phyloP scores from a whole-genome alignment of 2,797 vertebrate genomes.

The Syngnathus acus region DNA sequence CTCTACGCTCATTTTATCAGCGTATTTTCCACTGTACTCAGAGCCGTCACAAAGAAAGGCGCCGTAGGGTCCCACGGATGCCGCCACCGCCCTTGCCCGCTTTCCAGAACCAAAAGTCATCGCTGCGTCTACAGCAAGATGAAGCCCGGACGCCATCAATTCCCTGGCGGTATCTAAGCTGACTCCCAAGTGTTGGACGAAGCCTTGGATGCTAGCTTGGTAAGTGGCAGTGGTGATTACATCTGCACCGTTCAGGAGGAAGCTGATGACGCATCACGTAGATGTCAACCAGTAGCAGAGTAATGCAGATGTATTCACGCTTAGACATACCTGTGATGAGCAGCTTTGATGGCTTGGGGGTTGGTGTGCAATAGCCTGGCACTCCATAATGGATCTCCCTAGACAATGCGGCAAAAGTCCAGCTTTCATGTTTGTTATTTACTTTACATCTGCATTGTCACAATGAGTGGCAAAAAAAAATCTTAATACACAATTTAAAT shows the following conservation, averaged over 20 bases:
- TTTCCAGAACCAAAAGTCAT: slow-evolving; percentile 42
- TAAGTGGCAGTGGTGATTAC: slow-evolving; percentile 75
- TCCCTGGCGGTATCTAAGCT: slow-evolving; percentile 56
- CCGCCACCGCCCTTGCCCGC: slow-evolving; percentile 59
- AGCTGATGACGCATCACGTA: slow-evolving; percentile 47
- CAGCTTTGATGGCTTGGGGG: slow-evolving; percentile 69
- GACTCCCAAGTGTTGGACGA: slow-evolving; percentile 59
- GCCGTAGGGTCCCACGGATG: slow-evolving; percentile 75
- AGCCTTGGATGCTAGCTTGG: slow-evolving; percentile 74
- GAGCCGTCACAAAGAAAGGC: slow-evolving; percentile 72
- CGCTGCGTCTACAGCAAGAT: slow-evolving; percentile 64
- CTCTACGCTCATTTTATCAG: slow-evolving; percentile 64
- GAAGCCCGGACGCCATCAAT: slow-evolving; percentile 68
- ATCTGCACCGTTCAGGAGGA: slow-evolving; percentile 72
- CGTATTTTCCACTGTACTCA: slow-evolving; percentile 74
- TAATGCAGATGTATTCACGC: background rate
- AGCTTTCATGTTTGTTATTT: no score
- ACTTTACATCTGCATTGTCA: no score
- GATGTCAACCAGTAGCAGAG: background rate
- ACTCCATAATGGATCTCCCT: slow-evolving; percentile 80
- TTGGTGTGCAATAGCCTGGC: slow-evolving; percentile 70
- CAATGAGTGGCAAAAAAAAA: no score
- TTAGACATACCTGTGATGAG: slow-evolving; percentile 63
- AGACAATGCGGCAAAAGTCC: background rate
- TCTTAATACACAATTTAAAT: no score